Evolutionary conservation across 2,113 vertebrate species (phyloP), one percentile per base, ranked within the genome.

Genomic region (Thermophis baileyi): DNA sequence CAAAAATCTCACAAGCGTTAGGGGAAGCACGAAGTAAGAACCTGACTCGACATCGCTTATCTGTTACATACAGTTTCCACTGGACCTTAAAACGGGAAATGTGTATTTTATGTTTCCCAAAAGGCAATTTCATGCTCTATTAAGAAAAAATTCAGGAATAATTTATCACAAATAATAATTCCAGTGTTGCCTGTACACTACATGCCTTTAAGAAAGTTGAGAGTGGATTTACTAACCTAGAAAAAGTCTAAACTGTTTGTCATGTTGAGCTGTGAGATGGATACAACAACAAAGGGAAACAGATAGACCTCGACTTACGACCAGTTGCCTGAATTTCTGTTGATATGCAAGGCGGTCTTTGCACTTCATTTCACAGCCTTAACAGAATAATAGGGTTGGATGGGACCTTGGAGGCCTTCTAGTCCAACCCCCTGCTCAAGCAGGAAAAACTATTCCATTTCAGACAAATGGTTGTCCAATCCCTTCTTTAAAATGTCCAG

Each of bases 71-170:
- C 0, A 0, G 10, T 92, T 85, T 88, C 22, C 44, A 10, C 10
- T 91, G 53, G 95, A 95, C 95, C 94, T 93, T 91, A 27, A 91
- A 92, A 95, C 55, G 16, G 27, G 88, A 54, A 89, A 55, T 81
- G 9, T 53, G 46, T 63, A 30, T 44, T 90, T 44, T 89, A 25
- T 50, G 88, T 93, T 10, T 93, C 54, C 35, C 35, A 4, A 57
- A 85, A 87, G 18, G 94, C 88, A 90, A 95, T 93, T 35, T 92
- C 92, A 95, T 88, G 57, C 22, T 30, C 93, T 94, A 93, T 46
- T 89, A 81, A 0, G 91, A 93, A 86, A 89, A 91, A 92, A 20
- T 0, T 87, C 4, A 90, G 88, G 85, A 50, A 7, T 2, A 24
- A 12, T 25, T 69, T 35, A 69, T n/a, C 63, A 69, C 30, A 69